phyloP scores from a whole-genome alignment of 2,888 invertebrate genomes.

The Pedicia rivosa region DNA sequence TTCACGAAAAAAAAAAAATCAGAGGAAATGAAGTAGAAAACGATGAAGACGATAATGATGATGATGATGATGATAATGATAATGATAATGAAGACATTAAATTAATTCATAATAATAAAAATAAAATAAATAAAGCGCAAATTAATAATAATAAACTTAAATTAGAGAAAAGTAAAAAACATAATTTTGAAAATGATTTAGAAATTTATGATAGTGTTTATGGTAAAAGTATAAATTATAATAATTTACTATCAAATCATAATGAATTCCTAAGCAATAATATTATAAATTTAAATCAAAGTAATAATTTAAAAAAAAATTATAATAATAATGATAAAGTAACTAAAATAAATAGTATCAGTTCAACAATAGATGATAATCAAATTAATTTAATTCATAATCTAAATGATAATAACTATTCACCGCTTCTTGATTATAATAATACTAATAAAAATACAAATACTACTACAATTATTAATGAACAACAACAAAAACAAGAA shows the following conservation, averaged over 20 bases:
- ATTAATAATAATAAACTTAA: background rate
- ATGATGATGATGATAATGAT: background rate
- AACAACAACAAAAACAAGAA: too few relatives aligned
- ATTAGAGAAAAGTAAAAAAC: background rate
- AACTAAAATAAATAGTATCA: background rate
- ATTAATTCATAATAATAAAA: too few relatives aligned
- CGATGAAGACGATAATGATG: slow-evolving; percentile 1
- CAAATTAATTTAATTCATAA: slow-evolving; percentile 1
- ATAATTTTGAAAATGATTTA: slow-evolving; percentile 4
- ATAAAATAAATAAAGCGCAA: background rate
- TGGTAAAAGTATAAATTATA: too few relatives aligned
- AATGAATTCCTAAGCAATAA: too few relatives aligned
- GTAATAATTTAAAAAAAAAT: too few relatives aligned
- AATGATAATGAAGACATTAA: slow-evolving; percentile 1
- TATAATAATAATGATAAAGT: background rate
- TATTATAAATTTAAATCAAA: too few relatives aligned
- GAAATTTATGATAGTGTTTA: too few relatives aligned
- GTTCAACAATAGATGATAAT: background rate
- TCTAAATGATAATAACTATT: too few relatives aligned
- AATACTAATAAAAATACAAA: slow-evolving; percentile 2
- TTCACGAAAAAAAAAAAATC: too few relatives aligned
- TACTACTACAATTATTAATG: too few relatives aligned
- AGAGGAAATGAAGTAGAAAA: too few relatives aligned
- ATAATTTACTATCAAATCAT: too few relatives aligned
- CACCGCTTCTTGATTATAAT: slow-evolving; percentile 9